These are phyloP conservation scores for Pseudopipra pipra DNA, from an alignment of 2,113 vertebrate species.

Conservation along the genomic window DNA sequence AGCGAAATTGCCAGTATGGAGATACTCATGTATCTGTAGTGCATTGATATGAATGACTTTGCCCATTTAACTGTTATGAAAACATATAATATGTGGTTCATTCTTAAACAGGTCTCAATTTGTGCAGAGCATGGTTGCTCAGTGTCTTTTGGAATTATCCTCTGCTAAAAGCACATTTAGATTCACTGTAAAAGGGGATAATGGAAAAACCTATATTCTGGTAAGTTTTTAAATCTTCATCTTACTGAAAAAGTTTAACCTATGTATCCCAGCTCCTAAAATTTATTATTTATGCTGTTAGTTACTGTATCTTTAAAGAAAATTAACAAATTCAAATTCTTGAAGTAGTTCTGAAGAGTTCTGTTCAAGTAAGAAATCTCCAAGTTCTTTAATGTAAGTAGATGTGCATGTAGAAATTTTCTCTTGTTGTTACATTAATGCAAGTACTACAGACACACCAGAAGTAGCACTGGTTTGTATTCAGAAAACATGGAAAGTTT, in stretches of 20 bases:
- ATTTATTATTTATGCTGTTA: neutral
- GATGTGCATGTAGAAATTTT: neutral
- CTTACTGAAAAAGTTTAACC: neutral
- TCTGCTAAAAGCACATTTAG: constrained; percentile 86
- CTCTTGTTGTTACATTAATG: neutral
- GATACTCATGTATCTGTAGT: neutral
- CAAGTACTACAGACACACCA: neutral
- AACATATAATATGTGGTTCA: neutral
- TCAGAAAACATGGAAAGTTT: neutral
- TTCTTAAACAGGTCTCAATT: constrained; percentile 81
- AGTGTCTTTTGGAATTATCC: constrained; percentile 83
- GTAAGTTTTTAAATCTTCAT: constrained; percentile 70
- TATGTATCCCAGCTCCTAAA: neutral
- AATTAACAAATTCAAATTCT: neutral
- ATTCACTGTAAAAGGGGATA: constrained; percentile 85
- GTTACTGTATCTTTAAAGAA: neutral
- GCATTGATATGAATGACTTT: neutral
- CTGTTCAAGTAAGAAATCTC: neutral
- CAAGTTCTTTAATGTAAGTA: neutral
- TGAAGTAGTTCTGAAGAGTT: neutral
- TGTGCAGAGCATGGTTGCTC: constrained; percentile 81
- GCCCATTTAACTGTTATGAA: neutral
- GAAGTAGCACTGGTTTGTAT: neutral
- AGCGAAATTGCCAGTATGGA: neutral
- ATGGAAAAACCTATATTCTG: constrained; percentile 83